Conservation (phyloP, 1,140 invertebrate genomes). For the Habropoda laboriosa region DNA sequence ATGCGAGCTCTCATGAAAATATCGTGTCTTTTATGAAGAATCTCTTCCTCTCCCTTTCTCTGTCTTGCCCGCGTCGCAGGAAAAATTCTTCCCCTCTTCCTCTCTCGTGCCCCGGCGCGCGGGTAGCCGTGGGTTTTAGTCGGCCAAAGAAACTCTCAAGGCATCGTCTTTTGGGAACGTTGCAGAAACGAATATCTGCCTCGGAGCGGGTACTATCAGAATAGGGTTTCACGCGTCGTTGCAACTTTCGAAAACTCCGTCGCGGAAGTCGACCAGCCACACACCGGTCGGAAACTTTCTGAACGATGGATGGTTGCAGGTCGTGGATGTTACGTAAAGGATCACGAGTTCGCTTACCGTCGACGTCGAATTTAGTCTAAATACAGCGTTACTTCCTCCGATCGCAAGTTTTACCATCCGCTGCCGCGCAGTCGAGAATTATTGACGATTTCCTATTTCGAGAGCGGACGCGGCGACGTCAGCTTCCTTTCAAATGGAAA, state of each 20-base stretch:
- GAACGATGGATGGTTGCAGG: slow-evolving; percentile 61
- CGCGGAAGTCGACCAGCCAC: slow-evolving; percentile 53
- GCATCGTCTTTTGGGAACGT: slow-evolving; percentile 55
- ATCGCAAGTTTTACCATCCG: background rate
- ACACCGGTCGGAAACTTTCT: slow-evolving; percentile 55
- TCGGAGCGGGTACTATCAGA: slow-evolving; percentile 36
- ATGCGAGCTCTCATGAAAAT: slow-evolving; percentile 51
- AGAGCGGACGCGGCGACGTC: background rate
- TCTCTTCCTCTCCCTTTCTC: no score
- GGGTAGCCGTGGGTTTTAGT: slow-evolving; percentile 27
- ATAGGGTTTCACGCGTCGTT: slow-evolving; percentile 58
- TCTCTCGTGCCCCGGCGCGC: no score
- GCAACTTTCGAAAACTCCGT: slow-evolving; percentile 59
- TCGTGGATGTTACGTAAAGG: slow-evolving; percentile 59
- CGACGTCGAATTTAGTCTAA: slow-evolving; percentile 44
- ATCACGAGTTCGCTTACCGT: slow-evolving; percentile 44
- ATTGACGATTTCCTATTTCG: slow-evolving; percentile 23
- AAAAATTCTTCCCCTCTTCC: slow-evolving; percentile 52
- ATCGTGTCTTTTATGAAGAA: slow-evolving; percentile 45
- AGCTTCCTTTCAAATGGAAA: background rate
- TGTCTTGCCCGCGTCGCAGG: background rate
- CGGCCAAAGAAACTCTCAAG: slow-evolving; percentile 50
- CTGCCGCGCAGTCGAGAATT: background rate
- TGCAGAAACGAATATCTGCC: slow-evolving; percentile 38
- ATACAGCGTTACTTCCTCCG: slow-evolving; percentile 33